These are phyloP conservation scores for Stictocephala bisonia DNA, from an alignment of 2,888 invertebrate genomes.

Conservation along the genomic window DNA sequence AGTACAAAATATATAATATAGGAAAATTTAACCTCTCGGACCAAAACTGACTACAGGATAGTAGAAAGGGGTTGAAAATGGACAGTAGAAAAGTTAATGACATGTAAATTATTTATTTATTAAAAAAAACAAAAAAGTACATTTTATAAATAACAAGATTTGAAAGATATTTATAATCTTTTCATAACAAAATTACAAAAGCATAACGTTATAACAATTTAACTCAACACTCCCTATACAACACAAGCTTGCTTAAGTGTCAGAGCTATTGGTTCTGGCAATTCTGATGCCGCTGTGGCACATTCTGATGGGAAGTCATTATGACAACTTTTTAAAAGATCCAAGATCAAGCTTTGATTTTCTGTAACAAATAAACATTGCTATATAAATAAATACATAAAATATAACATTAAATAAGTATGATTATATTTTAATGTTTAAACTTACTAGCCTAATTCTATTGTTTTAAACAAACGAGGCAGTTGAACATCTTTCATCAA, in stretches of 20 bases:
- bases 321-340: constrained; percentile 65
- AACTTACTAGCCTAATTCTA: background rate
- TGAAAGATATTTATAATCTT: too few species aligned
- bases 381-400: background rate
- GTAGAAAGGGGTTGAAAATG: too few species aligned
- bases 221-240: too few species aligned
- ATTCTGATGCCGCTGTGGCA: constrained; percentile 45
- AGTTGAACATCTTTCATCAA: background rate
- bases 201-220: too few species aligned
- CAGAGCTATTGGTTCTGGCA: constrained; percentile 47
- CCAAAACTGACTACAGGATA: too few species aligned
- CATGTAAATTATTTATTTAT: too few species aligned
- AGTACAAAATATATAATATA: too few species aligned
- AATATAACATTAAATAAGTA: background rate
- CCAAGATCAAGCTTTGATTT: constrained; percentile 66
- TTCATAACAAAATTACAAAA: too few species aligned
- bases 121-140: too few species aligned
- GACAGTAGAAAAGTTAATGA: too few species aligned
- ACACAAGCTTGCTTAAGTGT: constrained; percentile 36
- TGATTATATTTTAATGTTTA: background rate
- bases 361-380: constrained; percentile 64
- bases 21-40: too few species aligned
- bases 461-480: background rate
- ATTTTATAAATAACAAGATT: too few species aligned
- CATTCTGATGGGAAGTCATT: constrained; percentile 53